Conservation (phyloP, 1,140 invertebrate genomes). For the Leptopilina boulardi region DNA sequence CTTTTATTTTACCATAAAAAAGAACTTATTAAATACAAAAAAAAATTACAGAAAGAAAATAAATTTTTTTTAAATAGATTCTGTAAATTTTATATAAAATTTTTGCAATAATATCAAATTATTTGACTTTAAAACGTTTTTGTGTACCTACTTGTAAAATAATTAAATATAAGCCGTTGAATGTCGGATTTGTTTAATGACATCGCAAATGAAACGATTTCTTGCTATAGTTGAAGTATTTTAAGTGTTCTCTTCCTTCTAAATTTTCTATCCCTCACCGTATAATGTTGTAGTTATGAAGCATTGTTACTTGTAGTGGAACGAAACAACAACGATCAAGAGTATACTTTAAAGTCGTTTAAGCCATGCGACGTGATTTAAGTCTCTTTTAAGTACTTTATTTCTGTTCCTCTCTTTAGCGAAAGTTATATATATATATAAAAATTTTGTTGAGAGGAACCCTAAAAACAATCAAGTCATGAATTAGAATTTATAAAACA, state of each 20-base stretch:
- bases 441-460: too few species aligned
- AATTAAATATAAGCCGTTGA: not conserved
- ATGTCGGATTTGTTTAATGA: not conserved
- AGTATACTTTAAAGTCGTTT: conserved; percentile 48
- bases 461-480: not conserved
- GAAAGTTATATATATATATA: conserved; percentile 3
- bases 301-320: conserved; percentile 13
- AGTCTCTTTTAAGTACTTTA: conserved; percentile 31
- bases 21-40: not conserved
- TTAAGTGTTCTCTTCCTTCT: not conserved
- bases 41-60: not conserved
- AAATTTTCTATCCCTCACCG: not conserved
- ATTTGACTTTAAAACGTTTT: too few species aligned
- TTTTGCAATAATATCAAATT: too few species aligned
- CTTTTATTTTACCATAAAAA: too few species aligned
- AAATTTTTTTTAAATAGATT: too few species aligned
- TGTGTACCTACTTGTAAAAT: not conserved
- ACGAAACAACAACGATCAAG: conserved; percentile 41
- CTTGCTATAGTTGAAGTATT: not conserved
- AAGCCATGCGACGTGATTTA: conserved; percentile 43
- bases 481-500: not conserved
- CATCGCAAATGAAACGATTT: not conserved
- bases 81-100: too few species aligned
- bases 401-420: not conserved
- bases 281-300: conserved; percentile 22